These are phyloP conservation scores for Tetanocera ferruginea DNA, from an alignment of 2,888 invertebrate genomes.

Conservation along the genomic window DNA sequence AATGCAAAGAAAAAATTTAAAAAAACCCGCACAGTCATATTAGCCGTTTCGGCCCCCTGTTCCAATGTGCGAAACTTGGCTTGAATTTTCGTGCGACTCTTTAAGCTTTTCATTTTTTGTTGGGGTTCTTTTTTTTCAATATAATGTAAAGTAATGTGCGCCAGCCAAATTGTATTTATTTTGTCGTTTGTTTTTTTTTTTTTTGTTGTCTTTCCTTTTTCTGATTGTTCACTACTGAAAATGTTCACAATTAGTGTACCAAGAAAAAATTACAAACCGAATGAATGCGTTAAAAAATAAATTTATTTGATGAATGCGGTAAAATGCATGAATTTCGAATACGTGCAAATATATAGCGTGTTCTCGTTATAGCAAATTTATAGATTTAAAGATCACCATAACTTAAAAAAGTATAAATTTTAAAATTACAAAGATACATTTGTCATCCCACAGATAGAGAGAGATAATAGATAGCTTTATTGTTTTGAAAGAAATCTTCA, in stretches of 20 bases:
- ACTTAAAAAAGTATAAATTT: too few relatives aligned
- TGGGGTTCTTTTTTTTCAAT: background rate
- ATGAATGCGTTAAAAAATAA: background rate
- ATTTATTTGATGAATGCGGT: too few relatives aligned
- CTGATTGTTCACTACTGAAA: background rate
- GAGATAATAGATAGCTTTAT: too few relatives aligned
- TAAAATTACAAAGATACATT: too few relatives aligned
- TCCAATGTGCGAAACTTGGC: background rate
- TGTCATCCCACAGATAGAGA: too few relatives aligned
- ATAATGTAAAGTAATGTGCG: background rate
- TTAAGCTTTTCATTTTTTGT: background rate
- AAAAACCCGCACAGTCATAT: too few relatives aligned
- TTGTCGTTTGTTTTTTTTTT: background rate
- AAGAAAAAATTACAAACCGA: background rate
- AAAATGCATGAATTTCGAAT: too few relatives aligned
- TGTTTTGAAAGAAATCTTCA: too few relatives aligned
- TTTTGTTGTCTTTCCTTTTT: background rate
- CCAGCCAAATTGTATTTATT: background rate
- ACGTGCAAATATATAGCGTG: too few relatives aligned
- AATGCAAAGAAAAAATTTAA: too few relatives aligned
- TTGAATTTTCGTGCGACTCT: background rate
- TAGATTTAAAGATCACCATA: too few relatives aligned
- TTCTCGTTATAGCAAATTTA: too few relatives aligned
- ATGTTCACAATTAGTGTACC: background rate
- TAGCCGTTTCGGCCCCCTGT: background rate